Evolutionary conservation across 1,140 invertebrate species (phyloP).

Genomic region (Elymnias hypermnestra): DNA sequence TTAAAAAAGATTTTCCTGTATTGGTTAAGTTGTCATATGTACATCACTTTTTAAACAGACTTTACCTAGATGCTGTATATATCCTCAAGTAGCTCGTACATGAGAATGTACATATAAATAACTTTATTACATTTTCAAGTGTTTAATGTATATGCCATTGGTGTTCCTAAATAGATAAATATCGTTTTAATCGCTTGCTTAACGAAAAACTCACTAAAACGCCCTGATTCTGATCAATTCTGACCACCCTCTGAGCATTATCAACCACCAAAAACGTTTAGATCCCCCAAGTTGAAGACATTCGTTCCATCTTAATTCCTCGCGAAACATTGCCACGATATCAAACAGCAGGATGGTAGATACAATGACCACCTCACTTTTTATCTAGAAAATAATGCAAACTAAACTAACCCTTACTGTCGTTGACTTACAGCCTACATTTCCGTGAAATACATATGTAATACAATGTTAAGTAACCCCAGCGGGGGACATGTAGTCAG

Average conservation of each 20-base stretch:
- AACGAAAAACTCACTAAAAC: not conserved
- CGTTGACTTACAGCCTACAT: not conserved
- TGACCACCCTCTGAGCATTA: slow-evolving; percentile 5
- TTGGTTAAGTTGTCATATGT: no score
- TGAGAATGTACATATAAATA: no score
- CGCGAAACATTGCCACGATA: slow-evolving; percentile 25
- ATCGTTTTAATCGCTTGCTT: no score
- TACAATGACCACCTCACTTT: slow-evolving; percentile 3
- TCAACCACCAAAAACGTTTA: slow-evolving; percentile 21
- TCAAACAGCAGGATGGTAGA: slow-evolving; percentile 9
- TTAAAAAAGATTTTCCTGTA: no score
- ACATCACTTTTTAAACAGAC: no score
- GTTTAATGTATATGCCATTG: no score
- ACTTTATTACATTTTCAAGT: no score
- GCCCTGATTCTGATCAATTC: slow-evolving; percentile 1
- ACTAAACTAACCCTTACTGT: not conserved
- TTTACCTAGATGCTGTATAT: no score
- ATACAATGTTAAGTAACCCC: slow-evolving; percentile 2
- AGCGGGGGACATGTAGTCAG: slow-evolving; percentile 25
- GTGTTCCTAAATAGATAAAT: no score
- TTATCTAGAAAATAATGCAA: not conserved
- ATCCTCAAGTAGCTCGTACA: no score
- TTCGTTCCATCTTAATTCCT: slow-evolving; percentile 26
- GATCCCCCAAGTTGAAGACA: slow-evolving; percentile 23
- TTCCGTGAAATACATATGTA: not conserved